Base-by-base conservation (phyloP, 2,888 invertebrate genomes). In the Apoda limacodes region DNA sequence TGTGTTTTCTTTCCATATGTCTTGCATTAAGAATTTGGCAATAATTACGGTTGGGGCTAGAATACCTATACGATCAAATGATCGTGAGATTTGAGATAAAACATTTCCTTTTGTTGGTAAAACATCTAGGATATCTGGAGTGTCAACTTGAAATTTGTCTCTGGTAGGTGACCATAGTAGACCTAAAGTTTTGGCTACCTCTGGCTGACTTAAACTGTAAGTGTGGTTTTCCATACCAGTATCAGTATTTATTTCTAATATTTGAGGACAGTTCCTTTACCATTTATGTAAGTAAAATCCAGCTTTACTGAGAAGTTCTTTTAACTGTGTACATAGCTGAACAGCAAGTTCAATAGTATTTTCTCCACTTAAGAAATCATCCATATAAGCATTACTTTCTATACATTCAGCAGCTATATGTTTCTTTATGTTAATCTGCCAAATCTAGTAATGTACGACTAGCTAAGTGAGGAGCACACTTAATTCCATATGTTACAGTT, bases 241-340 rank as follows among this genome's bases (percentile, higher is more conserved):
- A n/a, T 13, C 12, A 22, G 13, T 17, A 20, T 20, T 10, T 11
- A 27, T n/a, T n/a, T n/a, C n/a, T n/a, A n/a, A n/a, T n/a, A n/a
- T n/a, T n/a, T n/a, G n/a, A n/a, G n/a, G n/a, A n/a, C n/a, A n/a
- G n/a, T n/a, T n/a, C n/a, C n/a, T n/a, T n/a, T n/a, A n/a, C 38
- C 38, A 38, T 28, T 38, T 38, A 13, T 38, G 38, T 30, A 38
- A 15, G 9, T 27, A 4, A 9, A 38, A 35, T 7, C 28, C 28
- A 14, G 19, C 32, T 21, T 27, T 32, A 10, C 12, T 24, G 13
- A 38, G 24, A 9, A 38, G 19, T 5, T 32, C 25, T 9, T 28
- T 30, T 13, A 37, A 11, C 15, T 38, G 27, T 13, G 17, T 7
- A 7, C 17, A 17, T 7, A 17, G 7, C 17, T 7, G 5, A 6